Conservation (phyloP, 2,113 vertebrate species). For the Taxidea taxus region DNA sequence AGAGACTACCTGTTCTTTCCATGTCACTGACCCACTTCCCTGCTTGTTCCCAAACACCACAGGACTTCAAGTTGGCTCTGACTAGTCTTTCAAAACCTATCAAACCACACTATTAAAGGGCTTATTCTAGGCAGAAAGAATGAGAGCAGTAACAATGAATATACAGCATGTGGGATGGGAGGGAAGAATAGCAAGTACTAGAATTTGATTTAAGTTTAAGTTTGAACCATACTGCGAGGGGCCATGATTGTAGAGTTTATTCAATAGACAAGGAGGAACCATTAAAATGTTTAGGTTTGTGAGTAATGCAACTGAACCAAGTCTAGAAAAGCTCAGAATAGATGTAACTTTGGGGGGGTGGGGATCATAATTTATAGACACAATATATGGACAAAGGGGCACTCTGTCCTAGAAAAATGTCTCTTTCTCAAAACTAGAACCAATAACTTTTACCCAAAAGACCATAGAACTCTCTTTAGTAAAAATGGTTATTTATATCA, state of each 20-base stretch:
- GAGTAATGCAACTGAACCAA: background rate
- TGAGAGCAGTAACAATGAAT: background rate
- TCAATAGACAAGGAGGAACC: background rate
- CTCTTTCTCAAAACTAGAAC: background rate
- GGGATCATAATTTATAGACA: background rate
- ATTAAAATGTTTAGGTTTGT: background rate
- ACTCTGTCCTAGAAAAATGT: background rate
- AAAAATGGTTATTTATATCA: background rate
- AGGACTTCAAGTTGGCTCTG: background rate
- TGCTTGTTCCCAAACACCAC: background rate
- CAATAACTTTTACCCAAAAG: background rate
- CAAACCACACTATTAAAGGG: background rate
- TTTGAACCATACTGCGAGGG: background rate
- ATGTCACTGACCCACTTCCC: background rate
- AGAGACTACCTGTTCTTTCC: background rate
- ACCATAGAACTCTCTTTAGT: background rate
- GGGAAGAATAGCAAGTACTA: background rate
- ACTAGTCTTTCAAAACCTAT: slow-evolving; percentile 7
- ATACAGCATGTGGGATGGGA: fast-evolving
- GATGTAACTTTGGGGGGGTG: background rate
- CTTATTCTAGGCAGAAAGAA: background rate
- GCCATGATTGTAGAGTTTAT: background rate
- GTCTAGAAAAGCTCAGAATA: background rate
- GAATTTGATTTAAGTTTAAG: background rate
- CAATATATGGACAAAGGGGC: background rate